Evolutionary conservation across 2,113 vertebrate genomes (phyloP).

Genomic region (Spheniscus mendiculus): DNA sequence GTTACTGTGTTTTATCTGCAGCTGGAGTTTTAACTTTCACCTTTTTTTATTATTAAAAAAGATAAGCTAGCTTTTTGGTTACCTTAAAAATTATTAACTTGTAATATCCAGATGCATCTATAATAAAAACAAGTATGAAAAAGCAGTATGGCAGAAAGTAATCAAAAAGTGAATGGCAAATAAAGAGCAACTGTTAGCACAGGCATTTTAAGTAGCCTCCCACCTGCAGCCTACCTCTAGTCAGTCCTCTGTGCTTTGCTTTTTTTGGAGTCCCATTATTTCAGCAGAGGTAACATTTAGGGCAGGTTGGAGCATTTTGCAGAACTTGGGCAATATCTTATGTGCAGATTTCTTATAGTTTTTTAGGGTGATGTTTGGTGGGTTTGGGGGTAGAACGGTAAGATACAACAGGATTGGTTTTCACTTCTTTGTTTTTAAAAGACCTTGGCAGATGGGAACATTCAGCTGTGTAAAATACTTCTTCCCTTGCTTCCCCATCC

Average conservation of each 20-base stretch:
- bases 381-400: background rate
- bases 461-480: background rate
- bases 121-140: conserved; percentile 17
- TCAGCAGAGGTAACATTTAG: background rate
- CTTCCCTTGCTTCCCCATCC: background rate
- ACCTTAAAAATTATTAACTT: background rate
- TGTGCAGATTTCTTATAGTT: background rate
- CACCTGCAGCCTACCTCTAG: background rate
- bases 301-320: background rate
- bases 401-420: background rate
- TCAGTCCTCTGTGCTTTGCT: background rate
- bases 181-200: background rate
- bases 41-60: background rate
- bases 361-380: background rate
- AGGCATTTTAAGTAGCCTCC: background rate
- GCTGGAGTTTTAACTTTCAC: background rate
- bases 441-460: background rate
- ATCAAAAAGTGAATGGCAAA: background rate
- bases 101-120: background rate
- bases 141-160: background rate
- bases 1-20: background rate
- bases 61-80: background rate
- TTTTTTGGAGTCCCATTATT: background rate
- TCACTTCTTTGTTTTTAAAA: background rate
- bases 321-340: background rate